Evolutionary conservation across 2,888 invertebrate genomes (phyloP).

Genomic region (Stenoptilia bipunctidactyla): DNA sequence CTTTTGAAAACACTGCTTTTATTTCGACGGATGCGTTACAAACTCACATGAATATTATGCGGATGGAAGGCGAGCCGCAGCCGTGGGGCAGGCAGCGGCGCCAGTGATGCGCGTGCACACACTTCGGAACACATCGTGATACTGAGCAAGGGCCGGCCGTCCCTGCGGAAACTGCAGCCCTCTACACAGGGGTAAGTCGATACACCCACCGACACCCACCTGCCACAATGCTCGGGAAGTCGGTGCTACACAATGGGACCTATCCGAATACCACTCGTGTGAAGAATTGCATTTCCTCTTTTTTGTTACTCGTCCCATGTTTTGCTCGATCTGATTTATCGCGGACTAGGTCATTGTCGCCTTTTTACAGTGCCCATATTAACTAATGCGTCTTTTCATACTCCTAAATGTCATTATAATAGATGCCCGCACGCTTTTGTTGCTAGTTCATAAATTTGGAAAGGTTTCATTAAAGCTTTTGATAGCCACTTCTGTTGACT

Average conservation of each 20-base stretch:
- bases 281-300: not conserved
- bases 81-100: constrained; percentile 50
- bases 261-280: constrained; percentile 14
- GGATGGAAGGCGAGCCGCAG: constrained; percentile 53
- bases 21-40: too few species aligned
- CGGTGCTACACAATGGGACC: constrained; percentile 12
- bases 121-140: constrained; percentile 6
- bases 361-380: not conserved
- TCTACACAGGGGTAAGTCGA: constrained; percentile 27
- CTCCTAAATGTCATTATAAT: not conserved
- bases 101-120: constrained; percentile 26
- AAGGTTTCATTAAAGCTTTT: too few species aligned
- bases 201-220: constrained; percentile 24
- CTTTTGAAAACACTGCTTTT: too few species aligned
- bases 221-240: constrained; percentile 19
- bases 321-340: not conserved
- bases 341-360: not conserved
- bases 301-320: not conserved
- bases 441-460: not conserved
- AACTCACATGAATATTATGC: constrained; percentile 60
- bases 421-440: not conserved
- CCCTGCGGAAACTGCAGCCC: constrained; percentile 3
- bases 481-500: too few species aligned
- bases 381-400: not conserved
- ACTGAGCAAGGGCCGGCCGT: not conserved